Base-by-base conservation (phyloP, 2,797 vertebrate genomes). In the Glossophaga mutica region DNA sequence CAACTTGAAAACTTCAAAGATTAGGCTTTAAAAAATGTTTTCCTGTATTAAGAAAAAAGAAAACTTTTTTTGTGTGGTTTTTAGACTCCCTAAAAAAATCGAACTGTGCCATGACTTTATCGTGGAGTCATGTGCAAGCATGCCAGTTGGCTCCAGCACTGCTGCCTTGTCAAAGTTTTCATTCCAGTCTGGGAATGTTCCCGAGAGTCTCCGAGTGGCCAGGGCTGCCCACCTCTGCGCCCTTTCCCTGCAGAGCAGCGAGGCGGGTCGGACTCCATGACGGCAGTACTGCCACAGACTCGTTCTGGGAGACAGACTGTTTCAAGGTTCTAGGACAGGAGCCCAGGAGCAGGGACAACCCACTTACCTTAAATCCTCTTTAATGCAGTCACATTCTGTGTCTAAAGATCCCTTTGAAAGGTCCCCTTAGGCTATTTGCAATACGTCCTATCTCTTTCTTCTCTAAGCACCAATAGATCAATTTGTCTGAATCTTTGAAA, bases 101-200 rank as follows among this genome's bases (percentile, higher is more conserved):
- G 79, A 44, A 81, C 50, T 46, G 52, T 76, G 70, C 81, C 59
- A 85, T 95, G 67, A 92, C 52, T 93, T 77, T 92, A 81, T 82
- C 67, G 44, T 89, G 79, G 79, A 94, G 86, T 94, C 91, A 81
- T 71, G 59, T 8, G 1, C 9, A 62, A n/a, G 68, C 79, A 1
- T 94, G 96, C 93, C 95, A 96, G 1, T 93, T 96, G 95, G 93
- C 93, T 93, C n/a, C 15, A 32, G 34, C 0, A 9, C 42, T 52
- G 39, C 68, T 39, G 88, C 90, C 85, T 91, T 91, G 70, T 24
- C 48, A 81, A 92, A 71, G 68, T 87, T 95, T 97, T 92, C 85
- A 87, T 91, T 94, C 90, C 81, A 89, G 86, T 95, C 94, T 93
- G 52, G 65, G 89, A 95, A 95, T 97, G 91, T 92, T 92, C 57